A percentile compares a stretch with the other conserved stretches of the same genome.
phyloP scores from a whole-genome alignment of 2,113 vertebrate species.

The Chaetops frenatus region DNA sequence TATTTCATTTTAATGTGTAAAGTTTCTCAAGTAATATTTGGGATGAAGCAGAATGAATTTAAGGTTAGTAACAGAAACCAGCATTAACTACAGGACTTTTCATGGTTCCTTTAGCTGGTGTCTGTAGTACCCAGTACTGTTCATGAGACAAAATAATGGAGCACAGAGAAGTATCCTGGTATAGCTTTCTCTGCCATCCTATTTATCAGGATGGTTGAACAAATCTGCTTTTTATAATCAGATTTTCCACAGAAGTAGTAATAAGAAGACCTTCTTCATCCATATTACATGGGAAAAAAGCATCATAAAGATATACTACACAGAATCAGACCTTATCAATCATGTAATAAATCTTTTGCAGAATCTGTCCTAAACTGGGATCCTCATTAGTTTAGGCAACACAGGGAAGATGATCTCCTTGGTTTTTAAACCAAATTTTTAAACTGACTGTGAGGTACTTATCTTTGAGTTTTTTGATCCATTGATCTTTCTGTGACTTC shows the following conservation, averaged over 20 bases:
- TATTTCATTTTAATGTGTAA: background rate
- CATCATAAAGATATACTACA: background rate
- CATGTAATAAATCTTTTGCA: background rate
- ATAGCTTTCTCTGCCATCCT: background rate
- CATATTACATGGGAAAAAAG: background rate
- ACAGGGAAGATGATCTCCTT: background rate
- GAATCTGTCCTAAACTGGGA: background rate
- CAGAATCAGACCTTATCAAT: background rate
- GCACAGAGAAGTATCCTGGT: background rate
- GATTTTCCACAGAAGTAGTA: background rate
- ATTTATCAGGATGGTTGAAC: background rate
- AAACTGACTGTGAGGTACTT: background rate
- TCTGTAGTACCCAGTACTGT: background rate
- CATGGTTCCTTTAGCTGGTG: background rate
- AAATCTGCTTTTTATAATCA: background rate
- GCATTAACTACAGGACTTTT: background rate
- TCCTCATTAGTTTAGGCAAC: background rate
- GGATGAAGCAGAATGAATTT: background rate
- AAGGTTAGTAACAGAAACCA: conserved; percentile 3
- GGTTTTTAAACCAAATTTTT: background rate
- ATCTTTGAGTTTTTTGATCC: background rate
- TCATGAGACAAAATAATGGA: background rate
- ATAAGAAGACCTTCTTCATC: background rate
- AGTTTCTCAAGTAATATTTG: background rate
- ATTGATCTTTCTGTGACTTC: background rate